Evolutionary conservation across 1,140 invertebrate species (phyloP).

Genomic region (Physella acuta): DNA sequence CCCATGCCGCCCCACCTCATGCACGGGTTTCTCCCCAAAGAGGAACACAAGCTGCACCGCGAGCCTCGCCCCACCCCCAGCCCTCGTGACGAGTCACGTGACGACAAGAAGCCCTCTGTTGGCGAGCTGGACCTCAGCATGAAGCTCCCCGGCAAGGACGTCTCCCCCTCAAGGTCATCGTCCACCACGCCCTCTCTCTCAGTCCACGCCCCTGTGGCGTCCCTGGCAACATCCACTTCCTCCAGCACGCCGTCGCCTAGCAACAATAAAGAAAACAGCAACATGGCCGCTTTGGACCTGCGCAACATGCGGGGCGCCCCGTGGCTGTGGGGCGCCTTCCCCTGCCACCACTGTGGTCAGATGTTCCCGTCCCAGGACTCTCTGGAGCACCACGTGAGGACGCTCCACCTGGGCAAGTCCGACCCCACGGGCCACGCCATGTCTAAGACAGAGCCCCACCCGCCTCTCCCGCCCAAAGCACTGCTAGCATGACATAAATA

Average conservation of each 20-base stretch:
- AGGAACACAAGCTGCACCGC: constrained; percentile 18
- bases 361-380: constrained; percentile 54
- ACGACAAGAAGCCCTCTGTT: constrained; percentile 31
- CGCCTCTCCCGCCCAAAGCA: constrained; percentile 20
- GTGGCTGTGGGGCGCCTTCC: constrained; percentile 52
- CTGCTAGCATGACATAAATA: constrained; percentile 17
- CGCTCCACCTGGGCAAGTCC: constrained; percentile 42
- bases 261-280: constrained; percentile 20
- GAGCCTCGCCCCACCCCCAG: constrained; percentile 1
- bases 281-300: constrained; percentile 6
- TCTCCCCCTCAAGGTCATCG: constrained; percentile 31
- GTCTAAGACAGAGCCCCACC: constrained; percentile 3
- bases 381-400: constrained; percentile 58
- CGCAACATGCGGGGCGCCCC: constrained; percentile 24
- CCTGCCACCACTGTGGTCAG: constrained; percentile 59
- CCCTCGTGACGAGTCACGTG: neutral
- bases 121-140: constrained; percentile 54
- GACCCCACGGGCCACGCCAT: constrained; percentile 15
- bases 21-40: constrained; percentile 27
- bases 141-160: constrained; percentile 35
- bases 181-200: constrained; percentile 29
- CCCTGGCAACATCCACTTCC: neutral
- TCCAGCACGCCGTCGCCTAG: constrained; percentile 21
- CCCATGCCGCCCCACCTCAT: constrained; percentile 30
- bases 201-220: neutral